Evolutionary conservation across 2,797 vertebrate species (phyloP), one percentile per base, ranked within the genome.

Genomic region (Pangasius mekongensis): DNA sequence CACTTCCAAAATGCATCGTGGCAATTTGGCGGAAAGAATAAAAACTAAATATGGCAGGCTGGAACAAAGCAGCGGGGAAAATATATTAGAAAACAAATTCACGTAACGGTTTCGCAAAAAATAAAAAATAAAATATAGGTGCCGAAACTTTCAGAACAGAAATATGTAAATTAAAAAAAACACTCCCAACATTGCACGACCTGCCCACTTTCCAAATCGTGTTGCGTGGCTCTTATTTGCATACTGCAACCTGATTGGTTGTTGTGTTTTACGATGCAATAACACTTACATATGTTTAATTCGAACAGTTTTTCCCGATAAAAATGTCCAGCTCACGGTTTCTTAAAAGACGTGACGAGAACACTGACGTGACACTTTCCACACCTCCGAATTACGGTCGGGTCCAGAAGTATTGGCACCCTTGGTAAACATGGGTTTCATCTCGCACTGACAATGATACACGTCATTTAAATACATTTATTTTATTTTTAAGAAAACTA

Each of bases 391-490:
- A 18, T n/a, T 76, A 47, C 2, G 6, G 3, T 13, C 43, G 2
- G 73, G 49, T 54, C 74, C 74, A 30, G n/a, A 54, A 78, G n/a
- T 78, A 78, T 33, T 78, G 52, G 30, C 77, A 58, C 52, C 74
- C 74, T 18, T 4, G 27, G 27, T 14, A 54, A 78, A 77, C 1
- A 18, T n/a, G 71, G 20, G 71, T 43, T 73, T 73, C 20, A 11
- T 69, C 6, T 69, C 14, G 20, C 67, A 69, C 5, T 18, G 36
- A 36, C 0, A 52, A n/a, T 14, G 24, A 76, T 16, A n/a, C n/a
- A 24, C 16, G 24, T 47, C 43, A 24, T n/a, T n/a, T 76, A 76
- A 76, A 4, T 76, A 76, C 11, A 7, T n/a, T n/a, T 52, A 52
- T 76, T 76, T n/a, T 52, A n/a, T 27, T 47, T 47, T 49, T 5